A percentile compares a stretch with the other conserved stretches of the same genome.
Conservation (phyloP, 2,888 invertebrate genomes). For the Hypselothyrea guttata region DNA sequence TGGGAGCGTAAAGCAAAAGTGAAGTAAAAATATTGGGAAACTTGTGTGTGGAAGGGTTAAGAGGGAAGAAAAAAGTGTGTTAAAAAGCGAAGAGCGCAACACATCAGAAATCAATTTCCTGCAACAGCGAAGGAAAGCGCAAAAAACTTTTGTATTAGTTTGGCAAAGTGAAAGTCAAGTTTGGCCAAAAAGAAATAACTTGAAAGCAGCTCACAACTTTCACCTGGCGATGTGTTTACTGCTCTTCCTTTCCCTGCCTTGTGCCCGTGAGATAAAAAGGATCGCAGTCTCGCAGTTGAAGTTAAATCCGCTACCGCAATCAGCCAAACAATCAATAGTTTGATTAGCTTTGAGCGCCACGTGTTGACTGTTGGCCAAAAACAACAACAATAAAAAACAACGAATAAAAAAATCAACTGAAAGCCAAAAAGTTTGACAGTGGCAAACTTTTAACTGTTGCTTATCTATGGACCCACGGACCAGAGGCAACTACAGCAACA, state of each 20-base stretch:
- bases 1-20: background rate
- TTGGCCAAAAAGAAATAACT: slow-evolving; percentile 35
- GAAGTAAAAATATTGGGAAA: slow-evolving; percentile 28
- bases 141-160: slow-evolving; percentile 66
- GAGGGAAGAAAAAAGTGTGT: background rate
- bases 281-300: slow-evolving; percentile 31
- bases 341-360: slow-evolving; percentile 69
- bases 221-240: slow-evolving; percentile 51
- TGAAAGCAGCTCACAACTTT: slow-evolving; percentile 59
- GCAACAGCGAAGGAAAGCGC: slow-evolving; percentile 55
- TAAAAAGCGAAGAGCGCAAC: slow-evolving; percentile 10
- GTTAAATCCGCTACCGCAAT: slow-evolving; percentile 60
- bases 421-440: slow-evolving; percentile 52
- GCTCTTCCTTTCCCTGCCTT: background rate
- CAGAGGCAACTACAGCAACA: slow-evolving; percentile 5
- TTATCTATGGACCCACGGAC: slow-evolving; percentile 54
- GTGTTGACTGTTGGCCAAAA: slow-evolving; percentile 60
- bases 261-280: slow-evolving; percentile 57
- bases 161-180: slow-evolving; percentile 67
- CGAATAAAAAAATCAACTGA: slow-evolving; percentile 13
- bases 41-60: slow-evolving; percentile 25
- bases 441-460: slow-evolving; percentile 70
- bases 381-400: background rate
- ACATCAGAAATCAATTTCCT: slow-evolving; percentile 75
- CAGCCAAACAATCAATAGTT: slow-evolving; percentile 75